Percentiles rank a stretch among this genome's conserved stretches.
phyloP scores from a whole-genome alignment of 1,140 invertebrate species.

The Asbolus verrucosus region DNA sequence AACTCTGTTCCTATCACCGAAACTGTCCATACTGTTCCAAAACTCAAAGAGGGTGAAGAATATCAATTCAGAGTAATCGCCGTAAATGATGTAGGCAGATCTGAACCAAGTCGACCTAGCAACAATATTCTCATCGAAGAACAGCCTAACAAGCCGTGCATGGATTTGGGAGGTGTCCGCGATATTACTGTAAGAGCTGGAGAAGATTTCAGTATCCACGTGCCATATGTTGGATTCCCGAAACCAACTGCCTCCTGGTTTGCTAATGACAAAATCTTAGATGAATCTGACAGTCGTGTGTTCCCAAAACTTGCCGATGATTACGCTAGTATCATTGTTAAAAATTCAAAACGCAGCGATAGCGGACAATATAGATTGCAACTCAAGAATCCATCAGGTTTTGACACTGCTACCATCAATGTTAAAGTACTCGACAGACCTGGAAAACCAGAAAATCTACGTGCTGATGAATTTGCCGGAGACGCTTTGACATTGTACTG shows the following conservation, averaged over 20 bases:
- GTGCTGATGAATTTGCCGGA: constrained; percentile 93
- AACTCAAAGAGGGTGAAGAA: constrained; percentile 92
- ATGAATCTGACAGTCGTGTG: constrained; percentile 80
- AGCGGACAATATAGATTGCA: constrained; percentile 93
- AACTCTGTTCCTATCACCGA: constrained; percentile 82
- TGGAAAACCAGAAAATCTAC: constrained; percentile 85
- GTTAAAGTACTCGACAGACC: constrained; percentile 95
- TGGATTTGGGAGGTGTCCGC: constrained; percentile 91
- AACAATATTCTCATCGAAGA: constrained; percentile 89
- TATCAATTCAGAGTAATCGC: constrained; percentile 97
- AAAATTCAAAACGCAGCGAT: constrained; percentile 91
- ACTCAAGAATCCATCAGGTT: constrained; percentile 93
- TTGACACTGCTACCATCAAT: constrained; percentile 93
- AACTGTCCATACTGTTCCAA: constrained; percentile 85
- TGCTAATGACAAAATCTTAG: constrained; percentile 83
- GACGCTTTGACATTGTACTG: constrained; percentile 96
- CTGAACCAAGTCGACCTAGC: constrained; percentile 92
- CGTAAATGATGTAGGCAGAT: constrained; percentile 94
- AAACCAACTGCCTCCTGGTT: constrained; percentile 95
- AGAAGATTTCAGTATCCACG: constrained; percentile 96
- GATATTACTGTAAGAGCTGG: constrained; percentile 97
- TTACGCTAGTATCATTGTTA: constrained; percentile 90
- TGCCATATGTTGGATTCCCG: constrained; percentile 95
- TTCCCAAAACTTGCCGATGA: constrained; percentile 89
- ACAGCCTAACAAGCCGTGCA: constrained; percentile 95